phyloP scores from a whole-genome alignment of 2,797 vertebrate genomes.

The Phaenicophaeus curvirostris region DNA sequence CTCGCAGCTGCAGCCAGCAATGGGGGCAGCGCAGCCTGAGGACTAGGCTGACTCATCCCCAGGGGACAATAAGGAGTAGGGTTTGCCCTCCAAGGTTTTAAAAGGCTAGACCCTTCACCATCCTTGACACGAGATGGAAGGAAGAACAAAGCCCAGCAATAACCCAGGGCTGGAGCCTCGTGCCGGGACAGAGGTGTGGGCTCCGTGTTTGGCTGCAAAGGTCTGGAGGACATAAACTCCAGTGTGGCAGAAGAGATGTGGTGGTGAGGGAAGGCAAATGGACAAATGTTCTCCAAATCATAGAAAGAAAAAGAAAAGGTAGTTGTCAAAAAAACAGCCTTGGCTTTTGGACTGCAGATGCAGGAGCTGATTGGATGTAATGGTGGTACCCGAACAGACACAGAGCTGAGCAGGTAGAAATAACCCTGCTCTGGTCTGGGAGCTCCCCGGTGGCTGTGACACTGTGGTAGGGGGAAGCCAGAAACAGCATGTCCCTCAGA shows the following conservation, averaged over 20 bases:
- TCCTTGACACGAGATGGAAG: neutral
- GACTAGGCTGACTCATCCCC: neutral
- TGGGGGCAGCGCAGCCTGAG: neutral
- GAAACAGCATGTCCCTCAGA: constrained; percentile 6
- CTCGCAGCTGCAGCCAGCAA: neutral
- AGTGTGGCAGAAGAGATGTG: neutral
- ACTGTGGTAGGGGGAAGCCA: neutral
- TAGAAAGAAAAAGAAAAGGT: neutral
- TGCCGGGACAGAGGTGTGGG: rapidly evolving
- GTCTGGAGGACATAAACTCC: neutral
- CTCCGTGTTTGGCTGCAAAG: neutral
- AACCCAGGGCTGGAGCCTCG: neutral
- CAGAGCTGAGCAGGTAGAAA: neutral
- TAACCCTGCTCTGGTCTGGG: neutral
- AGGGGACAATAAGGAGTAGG: neutral
- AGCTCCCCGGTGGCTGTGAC: neutral
- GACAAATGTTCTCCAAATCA: neutral
- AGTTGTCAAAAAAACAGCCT: neutral
- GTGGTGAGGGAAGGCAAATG: neutral
- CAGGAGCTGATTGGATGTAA: neutral
- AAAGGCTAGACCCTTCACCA: neutral
- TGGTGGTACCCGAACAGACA: neutral
- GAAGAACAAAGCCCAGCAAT: neutral
- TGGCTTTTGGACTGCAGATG: neutral
- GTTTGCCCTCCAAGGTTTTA: neutral